phyloP scores from a whole-genome alignment of 2,113 vertebrate genomes.

The Struthio camelus region DNA sequence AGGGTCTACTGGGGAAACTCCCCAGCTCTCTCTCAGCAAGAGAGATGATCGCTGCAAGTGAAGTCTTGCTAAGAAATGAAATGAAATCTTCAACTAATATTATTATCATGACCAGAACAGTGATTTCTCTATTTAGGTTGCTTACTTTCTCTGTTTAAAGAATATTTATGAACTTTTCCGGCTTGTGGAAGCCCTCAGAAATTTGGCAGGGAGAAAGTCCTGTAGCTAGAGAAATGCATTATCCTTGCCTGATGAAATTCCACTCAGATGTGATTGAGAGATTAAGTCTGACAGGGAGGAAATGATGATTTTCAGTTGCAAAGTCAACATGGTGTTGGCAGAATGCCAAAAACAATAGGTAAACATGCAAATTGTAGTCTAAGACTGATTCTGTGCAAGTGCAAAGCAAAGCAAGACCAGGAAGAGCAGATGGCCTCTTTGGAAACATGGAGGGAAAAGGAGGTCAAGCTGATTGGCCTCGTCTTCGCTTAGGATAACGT shows the following conservation, averaged over 20 bases:
- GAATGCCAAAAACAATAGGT: background rate
- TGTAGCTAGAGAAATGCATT: background rate
- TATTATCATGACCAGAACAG: background rate
- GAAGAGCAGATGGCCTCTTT: constrained; percentile 14
- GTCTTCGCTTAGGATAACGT: background rate
- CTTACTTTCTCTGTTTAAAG: background rate
- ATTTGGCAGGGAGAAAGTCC: background rate
- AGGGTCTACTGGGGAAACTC: background rate
- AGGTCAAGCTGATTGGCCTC: background rate
- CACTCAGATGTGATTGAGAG: background rate
- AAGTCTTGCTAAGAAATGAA: constrained; percentile 32
- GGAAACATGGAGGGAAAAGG: background rate
- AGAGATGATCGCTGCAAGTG: constrained; percentile 2
- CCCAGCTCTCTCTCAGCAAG: background rate
- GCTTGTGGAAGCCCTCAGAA: background rate
- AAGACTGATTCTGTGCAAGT: background rate
- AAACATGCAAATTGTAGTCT: background rate
- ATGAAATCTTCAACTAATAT: background rate
- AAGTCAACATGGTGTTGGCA: background rate
- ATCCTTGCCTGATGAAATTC: background rate
- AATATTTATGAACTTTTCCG: background rate
- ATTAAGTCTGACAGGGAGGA: constrained; percentile 5
- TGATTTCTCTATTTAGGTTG: background rate
- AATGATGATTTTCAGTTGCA: background rate
- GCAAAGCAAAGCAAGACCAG: background rate